phyloP scores from a whole-genome alignment of 2,797 vertebrate species.

The Pangasius djambal region DNA sequence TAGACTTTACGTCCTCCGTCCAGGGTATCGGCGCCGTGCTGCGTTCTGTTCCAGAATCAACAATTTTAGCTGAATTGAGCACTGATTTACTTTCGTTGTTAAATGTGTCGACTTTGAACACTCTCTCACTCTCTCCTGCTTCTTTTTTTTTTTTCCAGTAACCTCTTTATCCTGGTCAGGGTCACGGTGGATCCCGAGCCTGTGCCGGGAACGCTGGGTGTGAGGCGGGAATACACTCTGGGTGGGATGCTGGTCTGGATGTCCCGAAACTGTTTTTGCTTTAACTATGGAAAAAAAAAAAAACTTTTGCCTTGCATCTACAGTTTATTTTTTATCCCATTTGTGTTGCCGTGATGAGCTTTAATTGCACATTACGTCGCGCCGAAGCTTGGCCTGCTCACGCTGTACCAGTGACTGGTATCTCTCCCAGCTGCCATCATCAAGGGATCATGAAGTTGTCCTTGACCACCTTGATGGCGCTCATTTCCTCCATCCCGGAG shows the following conservation, averaged over 20 bases:
- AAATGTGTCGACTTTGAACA: not conserved
- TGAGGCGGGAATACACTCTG: not conserved
- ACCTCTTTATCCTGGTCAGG: not conserved
- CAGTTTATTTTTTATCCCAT: not conserved
- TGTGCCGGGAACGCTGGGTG: not conserved
- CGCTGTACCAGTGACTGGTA: conserved; percentile 16
- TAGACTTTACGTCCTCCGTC: not conserved
- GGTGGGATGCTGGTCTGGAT: not conserved
- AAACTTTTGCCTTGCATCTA: too few relatives aligned
- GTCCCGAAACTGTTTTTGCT: not conserved
- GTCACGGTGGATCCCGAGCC: not conserved
- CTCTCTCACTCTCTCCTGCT: not conserved
- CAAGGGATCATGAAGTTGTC: not conserved
- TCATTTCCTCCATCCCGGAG: conserved; percentile 22
- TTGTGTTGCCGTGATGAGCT: conserved; percentile 19
- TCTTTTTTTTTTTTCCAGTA: not conserved
- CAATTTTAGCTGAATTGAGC: not conserved
- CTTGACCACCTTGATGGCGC: conserved; percentile 25
- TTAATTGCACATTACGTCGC: not conserved
- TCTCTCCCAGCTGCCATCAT: conserved; percentile 1
- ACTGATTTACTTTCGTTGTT: not conserved
- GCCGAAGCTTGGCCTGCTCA: not conserved
- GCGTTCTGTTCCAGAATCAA: not conserved
- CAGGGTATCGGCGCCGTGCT: not conserved
- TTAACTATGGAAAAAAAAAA: not conserved